Percentiles rank a stretch among this genome's conserved stretches.
phyloP scores from a whole-genome alignment of 2,888 invertebrate genomes.

The Caenorhabditis angaria region DNA sequence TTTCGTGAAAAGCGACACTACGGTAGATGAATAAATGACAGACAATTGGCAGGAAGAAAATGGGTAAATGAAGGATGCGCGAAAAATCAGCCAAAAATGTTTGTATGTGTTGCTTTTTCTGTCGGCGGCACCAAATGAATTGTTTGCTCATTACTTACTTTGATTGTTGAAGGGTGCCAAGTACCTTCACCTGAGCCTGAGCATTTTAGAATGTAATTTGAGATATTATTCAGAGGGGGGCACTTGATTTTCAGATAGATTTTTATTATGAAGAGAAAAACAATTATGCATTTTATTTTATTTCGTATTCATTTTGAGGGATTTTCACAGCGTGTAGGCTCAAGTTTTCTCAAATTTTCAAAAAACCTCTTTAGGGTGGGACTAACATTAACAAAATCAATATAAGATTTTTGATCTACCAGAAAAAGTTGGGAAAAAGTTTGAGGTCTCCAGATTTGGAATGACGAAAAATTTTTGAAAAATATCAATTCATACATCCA shows the following conservation, averaged over 20 bases:
- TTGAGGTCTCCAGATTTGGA: no score
- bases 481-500: no score
- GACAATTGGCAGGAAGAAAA: background rate
- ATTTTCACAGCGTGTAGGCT: no score
- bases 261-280: background rate
- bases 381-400: no score
- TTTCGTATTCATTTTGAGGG: no score
- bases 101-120: background rate
- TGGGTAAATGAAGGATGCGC: slow-evolving; percentile 12
- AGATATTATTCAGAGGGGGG: background rate
- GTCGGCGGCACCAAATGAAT: slow-evolving; percentile 6
- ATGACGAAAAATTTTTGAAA: no score
- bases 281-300: background rate
- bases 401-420: no score
- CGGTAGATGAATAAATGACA: background rate
- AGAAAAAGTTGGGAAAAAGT: no score
- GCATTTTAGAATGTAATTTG: slow-evolving; percentile 27
- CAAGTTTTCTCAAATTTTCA: no score
- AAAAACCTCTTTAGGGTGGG: no score
- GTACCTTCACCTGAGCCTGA: slow-evolving; percentile 34
- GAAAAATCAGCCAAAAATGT: slow-evolving; percentile 1
- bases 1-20: slow-evolving; percentile 1
- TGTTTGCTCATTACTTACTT: slow-evolving; percentile 55
- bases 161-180: slow-evolving; percentile 43
- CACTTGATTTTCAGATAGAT: slow-evolving; percentile 13